Evolutionary conservation across 2,888 invertebrate species (phyloP).

Genomic region (Limnephilus auricula): DNA sequence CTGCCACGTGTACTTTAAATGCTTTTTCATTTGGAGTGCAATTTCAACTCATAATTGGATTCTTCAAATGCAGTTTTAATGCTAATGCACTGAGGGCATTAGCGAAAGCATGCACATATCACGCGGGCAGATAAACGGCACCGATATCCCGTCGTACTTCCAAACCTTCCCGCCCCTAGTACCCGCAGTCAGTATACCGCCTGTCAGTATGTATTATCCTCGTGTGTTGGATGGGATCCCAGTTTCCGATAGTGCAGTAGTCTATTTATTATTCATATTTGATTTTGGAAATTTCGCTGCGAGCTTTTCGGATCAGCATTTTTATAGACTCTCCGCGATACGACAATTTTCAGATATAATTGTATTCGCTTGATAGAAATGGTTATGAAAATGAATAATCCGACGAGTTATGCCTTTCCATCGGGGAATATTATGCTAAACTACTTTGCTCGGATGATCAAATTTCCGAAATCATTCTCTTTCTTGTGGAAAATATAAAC

Average conservation of each 20-base stretch:
- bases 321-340: conserved; percentile 20
- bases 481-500: neutral
- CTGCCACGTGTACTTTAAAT: neutral
- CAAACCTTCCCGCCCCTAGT: neutral
- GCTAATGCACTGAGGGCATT: neutral
- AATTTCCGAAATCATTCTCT: neutral
- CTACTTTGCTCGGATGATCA: neutral
- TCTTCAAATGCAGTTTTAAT: neutral
- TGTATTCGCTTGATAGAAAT: conserved; percentile 18
- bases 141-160: neutral
- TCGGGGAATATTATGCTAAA: conserved; percentile 21
- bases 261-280: conserved; percentile 8
- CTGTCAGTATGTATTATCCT: neutral
- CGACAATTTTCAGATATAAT: conserved; percentile 15
- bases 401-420: conserved; percentile 17
- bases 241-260: neutral
- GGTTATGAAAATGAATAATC: conserved; percentile 42
- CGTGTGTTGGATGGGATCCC: neutral
- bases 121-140: conserved; percentile 19
- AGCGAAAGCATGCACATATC: neutral
- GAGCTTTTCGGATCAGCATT: conserved; percentile 34
- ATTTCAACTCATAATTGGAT: neutral
- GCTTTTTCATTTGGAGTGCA: neutral
- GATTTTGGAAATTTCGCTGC: conserved; percentile 23
- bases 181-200: neutral